These are phyloP conservation scores for Monomorium pharaonis DNA, from an alignment of 1,140 invertebrate genomes.

Conservation along the genomic window DNA sequence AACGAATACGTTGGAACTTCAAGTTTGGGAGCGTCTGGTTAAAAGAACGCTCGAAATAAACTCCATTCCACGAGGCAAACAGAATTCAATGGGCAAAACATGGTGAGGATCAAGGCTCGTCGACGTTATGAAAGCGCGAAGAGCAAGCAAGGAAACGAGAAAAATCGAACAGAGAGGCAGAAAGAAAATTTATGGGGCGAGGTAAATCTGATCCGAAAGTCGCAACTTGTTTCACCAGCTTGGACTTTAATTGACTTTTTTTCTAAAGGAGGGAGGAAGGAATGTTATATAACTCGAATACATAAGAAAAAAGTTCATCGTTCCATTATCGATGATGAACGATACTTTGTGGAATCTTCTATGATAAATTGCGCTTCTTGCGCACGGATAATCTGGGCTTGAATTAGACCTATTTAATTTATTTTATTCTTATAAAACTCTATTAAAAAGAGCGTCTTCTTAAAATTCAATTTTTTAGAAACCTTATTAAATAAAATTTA, in stretches of 20 bases:
- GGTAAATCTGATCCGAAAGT: conserved; percentile 15
- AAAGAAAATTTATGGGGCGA: neutral
- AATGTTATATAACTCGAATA: conserved; percentile 13
- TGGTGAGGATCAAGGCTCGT: neutral
- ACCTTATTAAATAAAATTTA: too few species aligned
- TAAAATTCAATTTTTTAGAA: too few species aligned
- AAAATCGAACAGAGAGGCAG: neutral
- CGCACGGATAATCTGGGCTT: neutral
- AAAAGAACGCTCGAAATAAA: conserved; percentile 37
- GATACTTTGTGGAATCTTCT: neutral
- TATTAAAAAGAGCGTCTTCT: too few species aligned
- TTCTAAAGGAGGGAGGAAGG: too few species aligned
- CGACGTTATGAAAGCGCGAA: neutral
- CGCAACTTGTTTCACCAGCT: conserved; percentile 22
- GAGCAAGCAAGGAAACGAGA: neutral
- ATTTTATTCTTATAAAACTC: too few species aligned
- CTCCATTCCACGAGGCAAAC: conserved; percentile 25
- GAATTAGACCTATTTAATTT: too few species aligned
- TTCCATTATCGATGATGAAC: neutral
- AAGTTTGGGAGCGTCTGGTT: neutral
- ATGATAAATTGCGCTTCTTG: neutral
- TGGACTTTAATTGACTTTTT: conserved; percentile 40
- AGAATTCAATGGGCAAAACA: neutral
- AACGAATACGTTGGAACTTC: neutral
- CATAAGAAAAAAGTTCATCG: conserved; percentile 7